Evolutionary conservation across 2,113 vertebrate genomes (phyloP).

Genomic region (Pseudonaja textilis): DNA sequence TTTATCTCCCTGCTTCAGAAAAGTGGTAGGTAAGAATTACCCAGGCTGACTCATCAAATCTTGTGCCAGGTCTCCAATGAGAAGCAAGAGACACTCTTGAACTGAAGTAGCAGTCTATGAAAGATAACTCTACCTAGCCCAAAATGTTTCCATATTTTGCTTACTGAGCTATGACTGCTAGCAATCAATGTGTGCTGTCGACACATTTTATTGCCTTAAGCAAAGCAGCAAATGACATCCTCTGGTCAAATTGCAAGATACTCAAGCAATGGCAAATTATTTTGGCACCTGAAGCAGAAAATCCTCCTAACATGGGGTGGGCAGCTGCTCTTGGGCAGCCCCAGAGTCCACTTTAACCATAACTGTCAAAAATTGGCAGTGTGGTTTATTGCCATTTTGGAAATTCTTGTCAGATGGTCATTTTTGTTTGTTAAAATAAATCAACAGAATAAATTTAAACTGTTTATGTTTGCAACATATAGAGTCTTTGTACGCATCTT

Average conservation of each 20-base stretch:
- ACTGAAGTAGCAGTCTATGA: not conserved
- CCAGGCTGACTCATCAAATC: not conserved
- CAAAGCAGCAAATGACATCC: not conserved
- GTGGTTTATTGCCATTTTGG: not conserved
- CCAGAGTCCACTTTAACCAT: not conserved
- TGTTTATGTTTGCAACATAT: not conserved
- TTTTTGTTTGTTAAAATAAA: not conserved
- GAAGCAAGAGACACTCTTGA: not conserved
- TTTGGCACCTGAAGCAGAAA: not conserved
- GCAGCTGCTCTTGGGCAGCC: not conserved
- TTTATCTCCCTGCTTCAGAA: not conserved
- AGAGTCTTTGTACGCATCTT: not conserved
- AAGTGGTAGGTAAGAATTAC: not conserved
- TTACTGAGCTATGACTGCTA: not conserved
- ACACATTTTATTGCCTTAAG: not conserved
- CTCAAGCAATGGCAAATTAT: not conserved
- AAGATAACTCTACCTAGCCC: not conserved
- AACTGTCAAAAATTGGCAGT: not conserved
- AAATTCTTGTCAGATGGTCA: not conserved
- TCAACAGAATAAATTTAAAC: not conserved
- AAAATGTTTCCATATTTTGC: not conserved
- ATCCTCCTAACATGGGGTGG: not conserved
- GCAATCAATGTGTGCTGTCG: not conserved
- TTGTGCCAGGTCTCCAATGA: not conserved
- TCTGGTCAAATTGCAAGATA: not conserved